Evolutionary conservation across 1,140 invertebrate species (phyloP).

Genomic region (Eurosta solidaginis): DNA sequence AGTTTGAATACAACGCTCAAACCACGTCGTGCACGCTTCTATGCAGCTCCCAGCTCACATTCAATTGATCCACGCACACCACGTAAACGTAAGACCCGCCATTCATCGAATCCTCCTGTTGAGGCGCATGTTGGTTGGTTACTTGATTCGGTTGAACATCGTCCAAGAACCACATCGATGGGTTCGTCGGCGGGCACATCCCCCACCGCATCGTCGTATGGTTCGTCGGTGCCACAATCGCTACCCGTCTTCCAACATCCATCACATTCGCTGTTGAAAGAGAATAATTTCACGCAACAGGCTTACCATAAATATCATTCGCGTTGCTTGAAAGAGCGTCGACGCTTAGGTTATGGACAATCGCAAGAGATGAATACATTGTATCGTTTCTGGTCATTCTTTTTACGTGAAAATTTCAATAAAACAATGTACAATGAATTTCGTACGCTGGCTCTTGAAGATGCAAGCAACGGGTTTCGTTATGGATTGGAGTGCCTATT

Average conservation of each 20-base stretch:
- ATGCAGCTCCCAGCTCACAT: slow-evolving; percentile 88
- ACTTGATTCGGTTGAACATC: slow-evolving; percentile 85
- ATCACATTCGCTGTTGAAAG: slow-evolving; percentile 91
- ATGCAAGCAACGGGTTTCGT: slow-evolving; percentile 87
- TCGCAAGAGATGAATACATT: slow-evolving; percentile 97
- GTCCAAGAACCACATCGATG: slow-evolving; percentile 74
- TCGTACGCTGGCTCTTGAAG: slow-evolving; percentile 83
- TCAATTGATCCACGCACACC: slow-evolving; percentile 69
- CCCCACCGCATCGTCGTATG: slow-evolving; percentile 75
- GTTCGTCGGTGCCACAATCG: slow-evolving; percentile 77
- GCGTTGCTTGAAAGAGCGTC: slow-evolving; percentile 91
- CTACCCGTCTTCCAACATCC: slow-evolving; percentile 94
- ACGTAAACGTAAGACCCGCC: slow-evolving; percentile 88
- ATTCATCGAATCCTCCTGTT: slow-evolving; percentile 89
- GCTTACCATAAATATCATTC: slow-evolving; percentile 94
- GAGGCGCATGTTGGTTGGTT: slow-evolving; percentile 98
- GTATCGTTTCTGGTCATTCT: slow-evolving; percentile 99
- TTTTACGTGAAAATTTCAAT: slow-evolving; percentile 97
- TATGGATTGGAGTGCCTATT: slow-evolving; percentile 95
- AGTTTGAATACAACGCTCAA: slow-evolving; percentile 50
- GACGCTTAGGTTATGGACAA: slow-evolving; percentile 87
- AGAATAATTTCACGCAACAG: slow-evolving; percentile 97
- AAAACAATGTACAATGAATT: slow-evolving; percentile 98
- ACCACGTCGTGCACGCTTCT: slow-evolving; percentile 74
- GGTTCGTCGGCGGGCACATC: slow-evolving; percentile 76